Conservation (phyloP, 2,113 vertebrate species). For the Corapipo altera region DNA sequence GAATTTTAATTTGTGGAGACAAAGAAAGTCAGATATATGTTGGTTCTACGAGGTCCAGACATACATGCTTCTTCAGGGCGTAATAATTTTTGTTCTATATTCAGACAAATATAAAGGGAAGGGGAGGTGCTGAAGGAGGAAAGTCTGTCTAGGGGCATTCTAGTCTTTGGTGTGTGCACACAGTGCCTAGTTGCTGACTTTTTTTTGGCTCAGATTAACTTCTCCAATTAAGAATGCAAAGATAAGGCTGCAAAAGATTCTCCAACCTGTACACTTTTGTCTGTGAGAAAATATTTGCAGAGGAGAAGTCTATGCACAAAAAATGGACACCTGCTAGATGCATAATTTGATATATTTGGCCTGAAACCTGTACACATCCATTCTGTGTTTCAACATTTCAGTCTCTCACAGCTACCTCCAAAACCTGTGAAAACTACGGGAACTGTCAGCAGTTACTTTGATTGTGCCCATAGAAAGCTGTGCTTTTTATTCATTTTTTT, state of each 20-base stretch:
- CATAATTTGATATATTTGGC: neutral
- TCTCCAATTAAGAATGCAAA: neutral
- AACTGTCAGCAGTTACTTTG: neutral
- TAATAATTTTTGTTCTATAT: neutral
- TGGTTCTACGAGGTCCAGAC: neutral
- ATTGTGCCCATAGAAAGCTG: neutral
- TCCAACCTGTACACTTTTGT: accelerated
- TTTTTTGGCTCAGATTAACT: neutral
- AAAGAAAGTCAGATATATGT: neutral
- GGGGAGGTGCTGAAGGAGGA: neutral
- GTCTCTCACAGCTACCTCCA: neutral
- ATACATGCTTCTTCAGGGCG: neutral
- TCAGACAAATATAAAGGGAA: neutral
- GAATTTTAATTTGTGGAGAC: neutral
- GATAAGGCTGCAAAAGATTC: neutral
- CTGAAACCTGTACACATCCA: neutral
- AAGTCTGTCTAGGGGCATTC: neutral
- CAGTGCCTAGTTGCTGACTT: neutral
- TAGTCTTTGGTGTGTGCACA: accelerated
- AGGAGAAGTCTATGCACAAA: neutral
- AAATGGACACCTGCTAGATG: neutral
- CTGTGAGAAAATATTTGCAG: neutral
- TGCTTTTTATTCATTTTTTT: neutral
- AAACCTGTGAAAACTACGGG: neutral
- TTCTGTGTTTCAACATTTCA: neutral